Percentiles rank a stretch among this genome's conserved stretches.
These are phyloP conservation scores for Rafetus swinhoei DNA, from an alignment of 2,113 vertebrate genomes.

Conservation along the genomic window DNA sequence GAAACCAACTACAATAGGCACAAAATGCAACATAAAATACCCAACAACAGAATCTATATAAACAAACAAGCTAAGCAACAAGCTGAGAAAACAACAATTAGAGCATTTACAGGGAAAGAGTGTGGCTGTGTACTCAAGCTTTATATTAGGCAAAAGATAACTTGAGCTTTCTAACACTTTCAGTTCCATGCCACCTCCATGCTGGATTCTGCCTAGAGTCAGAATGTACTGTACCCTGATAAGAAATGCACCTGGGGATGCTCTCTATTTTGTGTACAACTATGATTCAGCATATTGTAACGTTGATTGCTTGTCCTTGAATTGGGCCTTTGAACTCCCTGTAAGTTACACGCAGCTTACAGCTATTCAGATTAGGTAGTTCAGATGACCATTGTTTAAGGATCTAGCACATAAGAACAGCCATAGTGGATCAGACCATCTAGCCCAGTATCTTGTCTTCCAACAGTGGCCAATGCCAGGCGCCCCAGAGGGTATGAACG, in stretches of 20 bases:
- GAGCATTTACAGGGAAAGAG: slow-evolving; percentile 37
- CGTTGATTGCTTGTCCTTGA: neutral
- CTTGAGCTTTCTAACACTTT: slow-evolving; percentile 17
- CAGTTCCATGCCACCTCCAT: slow-evolving; percentile 2
- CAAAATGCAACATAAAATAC: slow-evolving; percentile 52
- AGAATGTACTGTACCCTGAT: neutral
- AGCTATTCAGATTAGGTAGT: neutral
- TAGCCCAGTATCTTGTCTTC: too few relatives aligned
- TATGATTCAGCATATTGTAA: neutral
- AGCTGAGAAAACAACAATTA: slow-evolving; percentile 66
- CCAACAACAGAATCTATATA: slow-evolving; percentile 56
- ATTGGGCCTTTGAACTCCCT: neutral
- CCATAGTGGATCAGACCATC: too few relatives aligned
- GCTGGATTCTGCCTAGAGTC: neutral
- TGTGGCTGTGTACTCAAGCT: slow-evolving; percentile 17
- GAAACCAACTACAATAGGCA: slow-evolving; percentile 14
- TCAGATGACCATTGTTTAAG: neutral
- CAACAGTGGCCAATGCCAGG: too few relatives aligned
- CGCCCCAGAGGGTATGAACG: too few relatives aligned
- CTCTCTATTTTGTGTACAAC: neutral
- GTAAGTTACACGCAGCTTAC: neutral
- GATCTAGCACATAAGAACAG: neutral
- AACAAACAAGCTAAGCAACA: slow-evolving; percentile 50
- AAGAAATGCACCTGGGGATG: neutral
- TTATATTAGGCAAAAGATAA: slow-evolving; percentile 38